Base-by-base conservation (phyloP, 2,797 vertebrate species). In the Poecile montanus region DNA sequence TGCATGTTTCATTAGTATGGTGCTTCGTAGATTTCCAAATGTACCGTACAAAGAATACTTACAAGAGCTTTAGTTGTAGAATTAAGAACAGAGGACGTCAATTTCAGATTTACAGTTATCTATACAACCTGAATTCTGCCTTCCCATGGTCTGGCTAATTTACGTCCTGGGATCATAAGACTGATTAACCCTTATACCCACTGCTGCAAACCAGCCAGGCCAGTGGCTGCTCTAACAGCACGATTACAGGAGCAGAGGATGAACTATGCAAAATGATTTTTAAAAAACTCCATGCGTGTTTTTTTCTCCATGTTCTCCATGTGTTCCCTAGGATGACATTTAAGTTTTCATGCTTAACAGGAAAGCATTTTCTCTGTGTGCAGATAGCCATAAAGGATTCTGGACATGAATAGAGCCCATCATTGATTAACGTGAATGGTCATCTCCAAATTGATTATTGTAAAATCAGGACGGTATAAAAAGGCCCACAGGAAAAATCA, bases 401-500 rank as follows among this genome's bases (percentile, higher is more conserved):
- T 47, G 73, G 61, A 53, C 42, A 58, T 36, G 42, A 77, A 44
- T 17, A 36, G 26, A 75, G 66, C 18, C 53, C 18, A 16, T 68
- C 70, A 84, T 19, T 66, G 70, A 82, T 88, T 63, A 48, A 73
- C 73, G 73, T 6, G 16, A 36, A 82, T 71, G 48, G 40, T 74
- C 53, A 73, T 76, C 85, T 68, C 44, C 32, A 94, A 78, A 90
- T 7, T 47, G 73, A 79, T 87, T 63, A 87, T 73, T 76, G 67
- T 61, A 82, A 93, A 88, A 93, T 76, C 42, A 7, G 34, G n/a
- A 27, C 21, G 16, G 29, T 81, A 73, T 66, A 54, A 93, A 94
- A 95, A 95, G 68, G 22, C 91, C 86, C 63, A 87, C 57, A 91
- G 74, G 83, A 90, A 85, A 94, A 89, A 85, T 88, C 60, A 85